Evolutionary conservation across 1,140 invertebrate genomes (phyloP), one percentile per base, ranked within the genome.

Genomic region (Trichonephila clavipes): DNA sequence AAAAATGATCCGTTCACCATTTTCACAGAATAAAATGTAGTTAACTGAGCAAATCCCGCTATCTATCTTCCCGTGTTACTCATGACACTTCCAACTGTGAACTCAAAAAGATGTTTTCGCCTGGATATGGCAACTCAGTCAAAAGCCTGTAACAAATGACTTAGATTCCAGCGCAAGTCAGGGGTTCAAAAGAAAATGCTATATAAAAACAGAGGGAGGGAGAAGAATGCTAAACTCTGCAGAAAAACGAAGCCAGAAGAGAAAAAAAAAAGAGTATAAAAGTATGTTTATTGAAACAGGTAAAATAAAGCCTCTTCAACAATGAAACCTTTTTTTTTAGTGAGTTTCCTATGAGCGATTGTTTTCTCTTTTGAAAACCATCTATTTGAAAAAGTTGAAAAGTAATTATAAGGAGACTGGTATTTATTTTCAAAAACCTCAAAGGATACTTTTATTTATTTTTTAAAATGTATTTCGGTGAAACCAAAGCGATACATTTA

Each of bases 91-190:
- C 90, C 90, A 91, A 91, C 90, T 64, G 77, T 91, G 90, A 91
- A 91, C 77, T 91, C 90, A 91, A 83, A 91, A 91, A 91, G 90
- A 82, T 91, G 90, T 91, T 91, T 91, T 91, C 77, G 90, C 81
- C 90, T 91, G 90, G 69, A 83, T 64, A 83, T 91, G 90, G 90
- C 90, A 91, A 91, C 59, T 77, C 90, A 91, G 58, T 91, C 90
- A 91, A 91, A 91, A 91, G 81, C 72, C 59, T 61, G 18, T 91
- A 91, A 91, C 90, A 91, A 91, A 91, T 91, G 90, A 66, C 81
- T 83, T 24, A 40, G 59, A 91, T 64, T 62, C 81, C 90, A 83
- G 64, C 58, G 59, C 72, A 40, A 91, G 81, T 28, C 77, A 83
- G 90, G 51, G 28, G 44, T 19, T 44, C 87, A 40, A 51, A 44